These are phyloP conservation scores for Lycaon pictus DNA, from an alignment of 2,113 vertebrate species.

Conservation along the genomic window DNA sequence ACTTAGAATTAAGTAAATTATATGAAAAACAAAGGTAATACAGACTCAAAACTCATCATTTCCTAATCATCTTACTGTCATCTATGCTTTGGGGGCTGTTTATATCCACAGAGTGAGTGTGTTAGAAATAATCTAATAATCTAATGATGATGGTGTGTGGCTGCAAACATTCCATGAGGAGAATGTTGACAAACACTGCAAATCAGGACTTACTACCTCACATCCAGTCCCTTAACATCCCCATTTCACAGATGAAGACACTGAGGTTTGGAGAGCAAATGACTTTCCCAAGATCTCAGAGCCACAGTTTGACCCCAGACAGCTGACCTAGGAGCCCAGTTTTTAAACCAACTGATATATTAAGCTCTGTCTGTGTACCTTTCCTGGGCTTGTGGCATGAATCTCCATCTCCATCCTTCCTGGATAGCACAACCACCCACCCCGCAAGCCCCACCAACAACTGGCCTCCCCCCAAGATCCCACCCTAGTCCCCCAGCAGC, in stretches of 20 bases:
- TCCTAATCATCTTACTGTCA: background rate
- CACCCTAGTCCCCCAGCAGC: background rate
- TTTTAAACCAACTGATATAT: background rate
- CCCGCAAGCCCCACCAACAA: too few relatives aligned
- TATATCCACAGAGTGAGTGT: fast-evolving
- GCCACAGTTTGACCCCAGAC: background rate
- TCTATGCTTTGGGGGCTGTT: background rate
- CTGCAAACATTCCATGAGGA: fast-evolving
- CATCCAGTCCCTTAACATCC: too few relatives aligned
- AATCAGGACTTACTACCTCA: background rate
- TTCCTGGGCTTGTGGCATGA: background rate
- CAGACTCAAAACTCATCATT: background rate
- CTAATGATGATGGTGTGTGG: fast-evolving
- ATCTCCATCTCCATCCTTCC: background rate
- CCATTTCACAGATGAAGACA: background rate
- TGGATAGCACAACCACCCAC: background rate
- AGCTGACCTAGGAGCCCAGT: background rate
- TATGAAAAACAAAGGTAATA: background rate
- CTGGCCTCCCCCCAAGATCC: background rate
- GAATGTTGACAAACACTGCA: background rate
- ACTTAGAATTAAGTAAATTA: background rate
- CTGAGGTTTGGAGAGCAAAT: background rate
- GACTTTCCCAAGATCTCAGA: background rate
- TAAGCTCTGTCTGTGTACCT: background rate
- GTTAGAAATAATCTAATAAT: too few relatives aligned